Conservation (phyloP, 2,888 invertebrate species). For the Altica lythri region DNA sequence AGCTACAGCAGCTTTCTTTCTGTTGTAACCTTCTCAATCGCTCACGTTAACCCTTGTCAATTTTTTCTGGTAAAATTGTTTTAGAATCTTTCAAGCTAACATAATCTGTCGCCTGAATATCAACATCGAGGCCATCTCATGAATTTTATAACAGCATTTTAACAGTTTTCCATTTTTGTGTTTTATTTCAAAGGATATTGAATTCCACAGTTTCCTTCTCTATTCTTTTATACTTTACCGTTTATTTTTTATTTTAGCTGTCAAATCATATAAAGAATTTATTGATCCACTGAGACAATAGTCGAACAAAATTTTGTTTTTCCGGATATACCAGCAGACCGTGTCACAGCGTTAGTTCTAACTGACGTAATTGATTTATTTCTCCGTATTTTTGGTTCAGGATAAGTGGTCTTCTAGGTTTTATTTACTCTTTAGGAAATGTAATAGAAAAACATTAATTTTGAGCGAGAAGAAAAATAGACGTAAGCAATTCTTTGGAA, state of each 20-base stretch:
- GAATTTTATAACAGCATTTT: too few species aligned
- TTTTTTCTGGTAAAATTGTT: too few species aligned
- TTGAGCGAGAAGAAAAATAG: too few species aligned
- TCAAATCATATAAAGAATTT: constrained; percentile 28
- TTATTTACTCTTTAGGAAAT: constrained; percentile 6
- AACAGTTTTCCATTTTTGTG: too few species aligned
- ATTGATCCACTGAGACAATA: constrained; percentile 12
- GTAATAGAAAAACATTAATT: background rate
- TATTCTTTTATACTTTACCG: constrained; percentile 19
- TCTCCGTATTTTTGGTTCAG: constrained; percentile 14
- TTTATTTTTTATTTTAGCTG: constrained; percentile 18
- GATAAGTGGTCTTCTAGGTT: background rate
- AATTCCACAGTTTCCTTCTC: too few species aligned
- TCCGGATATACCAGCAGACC: constrained; percentile 12
- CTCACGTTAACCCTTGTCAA: too few species aligned
- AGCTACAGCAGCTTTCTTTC: too few species aligned
- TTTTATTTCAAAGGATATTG: constrained; percentile 10
- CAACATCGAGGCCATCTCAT: too few species aligned
- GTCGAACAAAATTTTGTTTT: constrained; percentile 10
- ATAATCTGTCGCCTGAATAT: too few species aligned
- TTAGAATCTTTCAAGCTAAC: too few species aligned
- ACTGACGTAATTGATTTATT: constrained; percentile 19
- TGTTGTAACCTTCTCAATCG: too few species aligned
- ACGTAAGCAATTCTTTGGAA: too few species aligned
- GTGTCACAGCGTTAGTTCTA: constrained; percentile 12